Evolutionary conservation across 92 coral and sea anemone genomes (phyloP).

Genomic region (Pocillopora meandrina): DNA sequence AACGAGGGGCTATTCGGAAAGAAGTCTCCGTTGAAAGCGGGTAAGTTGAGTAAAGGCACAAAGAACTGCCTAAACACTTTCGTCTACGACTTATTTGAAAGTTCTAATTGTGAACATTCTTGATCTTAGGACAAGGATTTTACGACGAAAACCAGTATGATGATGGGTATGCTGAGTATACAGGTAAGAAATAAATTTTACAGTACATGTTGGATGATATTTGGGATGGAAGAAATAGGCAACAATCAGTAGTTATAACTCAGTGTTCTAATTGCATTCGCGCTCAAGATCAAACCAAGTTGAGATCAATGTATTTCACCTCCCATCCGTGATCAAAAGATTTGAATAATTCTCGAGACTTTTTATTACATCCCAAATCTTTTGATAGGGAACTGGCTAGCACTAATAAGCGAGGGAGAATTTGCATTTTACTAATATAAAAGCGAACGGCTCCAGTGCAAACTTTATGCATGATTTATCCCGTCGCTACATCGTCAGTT

Average conservation of each 20-base stretch:
- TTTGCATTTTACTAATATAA: background rate
- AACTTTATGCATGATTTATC: conserved; percentile 30
- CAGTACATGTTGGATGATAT: background rate
- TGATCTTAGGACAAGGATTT: conserved; percentile 35
- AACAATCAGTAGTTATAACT: background rate
- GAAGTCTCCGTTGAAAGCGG: conserved; percentile 3
- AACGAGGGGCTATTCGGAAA: conserved; percentile 22
- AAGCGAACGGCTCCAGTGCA: background rate
- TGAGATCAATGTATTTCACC: no score
- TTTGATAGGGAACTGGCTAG: background rate
- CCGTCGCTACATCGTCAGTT: conserved; percentile 23
- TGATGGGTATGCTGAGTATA: conserved; percentile 43
- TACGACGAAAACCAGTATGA: conserved; percentile 43
- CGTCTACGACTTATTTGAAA: background rate
- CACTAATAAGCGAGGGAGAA: background rate
- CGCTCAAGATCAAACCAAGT: no score
- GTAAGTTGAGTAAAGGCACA: background rate
- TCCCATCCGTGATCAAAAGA: no score
- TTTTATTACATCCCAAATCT: no score
- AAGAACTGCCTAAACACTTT: background rate
- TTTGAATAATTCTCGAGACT: no score
- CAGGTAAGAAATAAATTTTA: conserved; percentile 35
- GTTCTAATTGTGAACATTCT: conserved; percentile 1
- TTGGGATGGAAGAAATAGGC: background rate
- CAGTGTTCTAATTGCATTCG: no score